Evolutionary conservation across 2,113 vertebrate species (phyloP).

Genomic region (Takifugu bimaculatus): DNA sequence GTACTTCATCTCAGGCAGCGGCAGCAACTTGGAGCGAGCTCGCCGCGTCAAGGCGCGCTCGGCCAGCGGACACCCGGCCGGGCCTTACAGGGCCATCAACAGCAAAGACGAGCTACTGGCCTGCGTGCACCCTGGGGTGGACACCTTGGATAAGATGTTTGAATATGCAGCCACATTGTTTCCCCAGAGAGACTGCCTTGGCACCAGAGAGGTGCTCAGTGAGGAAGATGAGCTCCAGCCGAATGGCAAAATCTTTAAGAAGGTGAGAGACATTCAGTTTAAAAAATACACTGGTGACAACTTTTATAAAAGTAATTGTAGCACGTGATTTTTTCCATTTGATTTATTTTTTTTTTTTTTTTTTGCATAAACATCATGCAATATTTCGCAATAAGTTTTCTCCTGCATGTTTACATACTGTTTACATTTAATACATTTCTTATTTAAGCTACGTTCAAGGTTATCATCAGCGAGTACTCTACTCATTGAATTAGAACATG

Average conservation of each 20-base stretch:
- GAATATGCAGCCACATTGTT: constrained; percentile 81
- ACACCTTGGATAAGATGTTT: constrained; percentile 93
- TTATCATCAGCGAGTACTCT: too few relatives aligned
- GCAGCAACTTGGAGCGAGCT: constrained; percentile 75
- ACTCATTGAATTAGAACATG: too few relatives aligned
- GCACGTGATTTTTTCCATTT: neutral
- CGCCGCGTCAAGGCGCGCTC: constrained; percentile 84
- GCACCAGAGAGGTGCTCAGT: constrained; percentile 89
- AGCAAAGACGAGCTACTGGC: constrained; percentile 81
- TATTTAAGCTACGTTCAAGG: too few relatives aligned
- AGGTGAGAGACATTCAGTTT: constrained; percentile 74
- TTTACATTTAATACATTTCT: too few relatives aligned
- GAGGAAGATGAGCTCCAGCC: constrained; percentile 96
- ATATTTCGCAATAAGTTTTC: too few relatives aligned
- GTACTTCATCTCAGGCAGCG: constrained; percentile 87
- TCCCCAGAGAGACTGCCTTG: constrained; percentile 85
- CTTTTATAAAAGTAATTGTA: neutral
- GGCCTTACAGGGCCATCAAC: constrained; percentile 85
- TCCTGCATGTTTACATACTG: too few relatives aligned
- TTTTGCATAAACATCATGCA: too few relatives aligned
- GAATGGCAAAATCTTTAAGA: constrained; percentile 96
- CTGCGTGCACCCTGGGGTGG: constrained; percentile 81
- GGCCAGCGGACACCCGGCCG: constrained; percentile 74
- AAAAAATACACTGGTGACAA: neutral
- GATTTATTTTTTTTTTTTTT: too few relatives aligned